Evolutionary conservation across 1,140 invertebrate species (phyloP), one percentile per base, ranked within the genome.

Genomic region (Caenorhabditis remanei): DNA sequence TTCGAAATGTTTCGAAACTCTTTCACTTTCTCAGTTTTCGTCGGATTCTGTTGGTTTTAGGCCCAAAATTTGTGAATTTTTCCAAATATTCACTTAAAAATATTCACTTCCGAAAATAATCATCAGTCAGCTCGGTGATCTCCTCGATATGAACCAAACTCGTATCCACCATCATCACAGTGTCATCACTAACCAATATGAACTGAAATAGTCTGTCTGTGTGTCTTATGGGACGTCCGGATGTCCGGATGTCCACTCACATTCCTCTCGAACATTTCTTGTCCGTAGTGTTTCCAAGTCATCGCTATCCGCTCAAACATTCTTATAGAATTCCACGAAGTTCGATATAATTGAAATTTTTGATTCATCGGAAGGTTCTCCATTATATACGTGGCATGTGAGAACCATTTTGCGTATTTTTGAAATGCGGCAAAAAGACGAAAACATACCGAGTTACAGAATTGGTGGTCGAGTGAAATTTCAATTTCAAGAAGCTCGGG

Each of bases 371-470:
- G 65, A 2, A 71, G 41, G 5, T 71, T 43, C 8, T 71, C 65
- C 41, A 71, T 71, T 43, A 71, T 4, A 71, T 71, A 71, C 14
- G 65, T 71, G 40, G 65, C 65, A 71, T 71, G 65, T 4, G 65
- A 71, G 16, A 43, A 71, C 65, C 65, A 71, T 21, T n/a, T 71
- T 8, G 65, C 65, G 46, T 46, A 71, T 19, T 71, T 71, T 19
- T 16, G 13, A 8, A n/a, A 71, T 46, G 43, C 65, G 41, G 7
- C 13, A 8, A 19, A 50, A 1, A 50, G 8, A 16, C 14, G 2
- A 32, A 32, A 32, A 32, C 32, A 2, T 4, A 9, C 9, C 16
- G 9, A 53, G 9, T 53, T 16, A 13, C 16, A 13, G 50, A n/a
- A n/a, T n/a, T n/a, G n/a, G n/a, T n/a, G n/a, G n/a, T n/a, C n/a